Percentiles rank a stretch among this genome's conserved stretches.
Evolutionary conservation across 1,140 invertebrate genomes (phyloP).

Genomic region (Drosophila subobscura): DNA sequence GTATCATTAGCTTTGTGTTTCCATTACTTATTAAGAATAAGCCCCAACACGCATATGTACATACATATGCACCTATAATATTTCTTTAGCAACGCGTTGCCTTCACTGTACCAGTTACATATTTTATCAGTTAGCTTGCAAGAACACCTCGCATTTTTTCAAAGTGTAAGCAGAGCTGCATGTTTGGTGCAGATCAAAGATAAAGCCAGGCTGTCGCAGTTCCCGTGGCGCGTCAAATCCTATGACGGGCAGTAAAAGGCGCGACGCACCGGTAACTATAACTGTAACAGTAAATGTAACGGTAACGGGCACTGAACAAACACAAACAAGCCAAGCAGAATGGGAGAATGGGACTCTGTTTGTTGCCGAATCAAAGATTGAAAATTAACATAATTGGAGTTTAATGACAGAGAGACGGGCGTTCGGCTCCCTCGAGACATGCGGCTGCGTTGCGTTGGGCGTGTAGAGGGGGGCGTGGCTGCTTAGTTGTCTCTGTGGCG

Average conservation of each 20-base stretch:
- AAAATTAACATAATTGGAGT: slow-evolving; percentile 76
- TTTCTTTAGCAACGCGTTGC: too few species aligned
- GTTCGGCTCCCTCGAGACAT: slow-evolving; percentile 41
- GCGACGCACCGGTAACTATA: too few species aligned
- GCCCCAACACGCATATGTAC: too few species aligned
- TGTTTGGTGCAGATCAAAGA: slow-evolving; percentile 27
- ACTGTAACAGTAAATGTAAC: too few species aligned
- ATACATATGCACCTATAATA: too few species aligned
- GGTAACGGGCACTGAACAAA: slow-evolving; percentile 34
- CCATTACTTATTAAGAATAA: too few species aligned
- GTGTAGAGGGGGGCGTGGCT: slow-evolving; percentile 48
- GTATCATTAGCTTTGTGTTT: too few species aligned
- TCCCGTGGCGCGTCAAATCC: slow-evolving; percentile 30
- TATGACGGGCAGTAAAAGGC: slow-evolving; percentile 25
- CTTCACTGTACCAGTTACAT: too few species aligned
- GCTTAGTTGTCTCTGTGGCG: slow-evolving; percentile 41
- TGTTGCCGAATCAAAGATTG: slow-evolving; percentile 47
- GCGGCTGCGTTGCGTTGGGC: slow-evolving; percentile 17
- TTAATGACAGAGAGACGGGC: slow-evolving; percentile 46
- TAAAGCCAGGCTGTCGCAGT: slow-evolving; percentile 47
- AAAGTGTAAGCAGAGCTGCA: not conserved
- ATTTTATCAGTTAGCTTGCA: too few species aligned
- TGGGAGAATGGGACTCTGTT: slow-evolving; percentile 19
- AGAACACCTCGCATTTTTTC: too few species aligned
- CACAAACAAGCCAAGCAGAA: slow-evolving; percentile 34